Conservation (phyloP, 2,888 invertebrate species). For the Limnephilus rhombicus region DNA sequence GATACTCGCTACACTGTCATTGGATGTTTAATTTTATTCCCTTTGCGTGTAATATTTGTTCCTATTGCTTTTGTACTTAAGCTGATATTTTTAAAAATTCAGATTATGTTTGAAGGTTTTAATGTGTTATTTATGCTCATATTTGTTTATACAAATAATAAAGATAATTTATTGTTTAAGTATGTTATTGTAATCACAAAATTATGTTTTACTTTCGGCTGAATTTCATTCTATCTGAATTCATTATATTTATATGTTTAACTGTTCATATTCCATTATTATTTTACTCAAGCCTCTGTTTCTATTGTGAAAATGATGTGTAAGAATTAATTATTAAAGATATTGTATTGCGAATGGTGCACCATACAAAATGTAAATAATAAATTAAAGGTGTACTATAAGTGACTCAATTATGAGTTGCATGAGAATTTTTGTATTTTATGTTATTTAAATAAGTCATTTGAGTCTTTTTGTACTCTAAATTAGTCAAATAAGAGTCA, state of each 20-base stretch:
- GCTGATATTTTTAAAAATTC: neutral
- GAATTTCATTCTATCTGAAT: neutral
- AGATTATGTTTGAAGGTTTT: constrained; percentile 1
- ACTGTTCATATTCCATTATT: neutral
- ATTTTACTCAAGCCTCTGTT: neutral
- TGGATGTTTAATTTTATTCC: neutral
- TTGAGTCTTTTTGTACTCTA: too few relatives aligned
- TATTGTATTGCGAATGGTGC: neutral
- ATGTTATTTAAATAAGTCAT: too few relatives aligned
- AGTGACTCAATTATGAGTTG: too few relatives aligned
- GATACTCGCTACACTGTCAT: neutral
- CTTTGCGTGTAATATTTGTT: neutral
- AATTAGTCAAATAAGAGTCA: too few relatives aligned
- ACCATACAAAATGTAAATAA: neutral
- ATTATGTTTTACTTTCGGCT: neutral
- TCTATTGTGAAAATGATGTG: neutral
- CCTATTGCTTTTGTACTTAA: constrained; percentile 1
- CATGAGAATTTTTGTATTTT: too few relatives aligned
- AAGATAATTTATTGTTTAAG: neutral
- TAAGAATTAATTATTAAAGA: neutral
- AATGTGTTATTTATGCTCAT: neutral
- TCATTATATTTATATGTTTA: neutral
- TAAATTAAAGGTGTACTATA: too few relatives aligned
- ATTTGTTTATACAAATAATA: neutral
- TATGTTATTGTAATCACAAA: neutral